phyloP scores from a whole-genome alignment of 2,888 invertebrate species.

The Spodoptera littoralis region DNA sequence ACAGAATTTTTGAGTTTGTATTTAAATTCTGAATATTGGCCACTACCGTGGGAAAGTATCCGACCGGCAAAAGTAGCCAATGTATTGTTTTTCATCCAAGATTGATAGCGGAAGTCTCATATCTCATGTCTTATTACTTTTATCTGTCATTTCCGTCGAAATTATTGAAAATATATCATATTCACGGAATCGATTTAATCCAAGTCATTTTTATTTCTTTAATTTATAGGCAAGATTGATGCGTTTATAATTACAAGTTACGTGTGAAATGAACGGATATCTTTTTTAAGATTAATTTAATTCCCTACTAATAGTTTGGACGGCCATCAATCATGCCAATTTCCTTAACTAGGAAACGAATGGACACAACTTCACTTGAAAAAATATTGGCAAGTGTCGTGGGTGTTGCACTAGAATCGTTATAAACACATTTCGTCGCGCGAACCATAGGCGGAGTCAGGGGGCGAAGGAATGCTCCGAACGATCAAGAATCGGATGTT shows the following conservation, averaged over 20 bases:
- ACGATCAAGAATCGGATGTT: slow-evolving; percentile 70
- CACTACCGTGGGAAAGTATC: slow-evolving; percentile 69
- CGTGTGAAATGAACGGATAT: slow-evolving; percentile 55
- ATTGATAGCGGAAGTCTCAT: slow-evolving; percentile 83
- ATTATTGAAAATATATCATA: slow-evolving; percentile 67
- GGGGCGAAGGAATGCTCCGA: slow-evolving; percentile 62
- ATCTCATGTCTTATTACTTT: slow-evolving; percentile 71
- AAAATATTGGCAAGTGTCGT: slow-evolving; percentile 64
- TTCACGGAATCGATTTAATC: slow-evolving; percentile 54
- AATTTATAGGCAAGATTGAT: slow-evolving; percentile 71
- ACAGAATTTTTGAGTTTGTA: not conserved
- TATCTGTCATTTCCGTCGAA: slow-evolving; percentile 80
- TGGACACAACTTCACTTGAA: slow-evolving; percentile 45
- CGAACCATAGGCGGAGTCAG: slow-evolving; percentile 79
- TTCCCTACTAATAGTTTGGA: slow-evolving; percentile 63
- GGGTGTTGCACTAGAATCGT: slow-evolving; percentile 80
- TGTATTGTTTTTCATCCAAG: slow-evolving; percentile 75
- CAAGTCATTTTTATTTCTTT: slow-evolving; percentile 46
- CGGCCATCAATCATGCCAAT: slow-evolving; percentile 76
- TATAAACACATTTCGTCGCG: slow-evolving; percentile 84
- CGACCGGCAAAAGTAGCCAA: slow-evolving; percentile 59
- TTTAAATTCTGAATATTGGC: slow-evolving; percentile 4
- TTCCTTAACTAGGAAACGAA: slow-evolving; percentile 77
- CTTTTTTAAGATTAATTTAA: slow-evolving; percentile 63
- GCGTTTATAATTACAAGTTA: slow-evolving; percentile 73